Conservation (phyloP, 2,888 invertebrate species). For the Drosophila greeni region DNA sequence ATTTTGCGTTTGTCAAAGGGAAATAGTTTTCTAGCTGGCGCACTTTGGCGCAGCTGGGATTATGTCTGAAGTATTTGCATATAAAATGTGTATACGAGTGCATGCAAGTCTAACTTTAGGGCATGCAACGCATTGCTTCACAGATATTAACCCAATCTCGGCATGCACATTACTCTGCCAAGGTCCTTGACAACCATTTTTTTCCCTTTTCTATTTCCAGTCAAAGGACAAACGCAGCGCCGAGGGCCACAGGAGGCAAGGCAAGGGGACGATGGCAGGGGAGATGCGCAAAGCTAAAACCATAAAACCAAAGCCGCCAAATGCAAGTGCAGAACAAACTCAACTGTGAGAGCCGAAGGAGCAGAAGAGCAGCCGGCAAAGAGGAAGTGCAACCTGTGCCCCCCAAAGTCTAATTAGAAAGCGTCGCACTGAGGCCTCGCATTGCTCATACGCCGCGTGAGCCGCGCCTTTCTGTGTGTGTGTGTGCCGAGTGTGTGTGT, state of each 20-base stretch:
- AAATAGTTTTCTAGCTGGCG: constrained; percentile 37
- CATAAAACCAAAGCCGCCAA: constrained; percentile 35
- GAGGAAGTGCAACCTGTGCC: constrained; percentile 30
- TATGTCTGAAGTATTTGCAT: constrained; percentile 23
- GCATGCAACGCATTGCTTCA: constrained; percentile 32
- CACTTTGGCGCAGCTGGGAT: constrained; percentile 27
- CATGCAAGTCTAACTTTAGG: constrained; percentile 11
- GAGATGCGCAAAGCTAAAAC: constrained; percentile 35
- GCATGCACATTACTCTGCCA: constrained; percentile 35
- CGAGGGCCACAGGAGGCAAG: constrained; percentile 14
- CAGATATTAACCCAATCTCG: constrained; percentile 49
- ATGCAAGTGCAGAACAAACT: constrained; percentile 39
- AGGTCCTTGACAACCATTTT: constrained; percentile 39
- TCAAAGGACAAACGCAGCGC: constrained; percentile 33
- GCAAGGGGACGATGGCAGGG: constrained; percentile 16
- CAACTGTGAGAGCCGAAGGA: constrained; percentile 9
- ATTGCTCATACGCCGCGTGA: constrained; percentile 35
- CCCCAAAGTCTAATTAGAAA: constrained; percentile 37
- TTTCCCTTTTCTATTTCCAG: constrained; percentile 38
- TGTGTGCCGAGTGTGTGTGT: neutral
- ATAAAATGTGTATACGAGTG: constrained; percentile 1
- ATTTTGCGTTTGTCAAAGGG: constrained; percentile 45
- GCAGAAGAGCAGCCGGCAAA: neutral
- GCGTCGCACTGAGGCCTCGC: constrained; percentile 4
- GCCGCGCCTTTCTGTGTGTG: neutral